Evolutionary conservation across 1,140 invertebrate species (phyloP).

Genomic region (Drosophila lacteicornis): DNA sequence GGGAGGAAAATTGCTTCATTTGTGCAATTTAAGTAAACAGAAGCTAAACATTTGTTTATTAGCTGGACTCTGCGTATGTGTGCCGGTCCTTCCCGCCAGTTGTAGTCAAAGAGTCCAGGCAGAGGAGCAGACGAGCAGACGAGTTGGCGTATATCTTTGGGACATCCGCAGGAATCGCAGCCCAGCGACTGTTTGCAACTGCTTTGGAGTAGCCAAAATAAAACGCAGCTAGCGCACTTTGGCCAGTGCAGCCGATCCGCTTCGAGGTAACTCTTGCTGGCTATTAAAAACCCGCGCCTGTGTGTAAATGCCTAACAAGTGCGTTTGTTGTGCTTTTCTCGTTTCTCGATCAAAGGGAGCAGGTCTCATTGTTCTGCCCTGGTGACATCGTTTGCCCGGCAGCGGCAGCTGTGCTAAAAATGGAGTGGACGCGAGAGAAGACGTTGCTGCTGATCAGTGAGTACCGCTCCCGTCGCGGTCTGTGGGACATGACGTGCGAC

Average conservation of each 20-base stretch:
- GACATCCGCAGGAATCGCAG: neutral
- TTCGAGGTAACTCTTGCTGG: conserved; percentile 43
- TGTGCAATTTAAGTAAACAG: neutral
- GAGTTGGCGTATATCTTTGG: neutral
- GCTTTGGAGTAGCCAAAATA: conserved; percentile 56
- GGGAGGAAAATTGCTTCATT: neutral
- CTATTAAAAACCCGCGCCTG: conserved; percentile 45
- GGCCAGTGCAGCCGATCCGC: conserved; percentile 9
- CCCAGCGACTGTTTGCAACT: conserved; percentile 21
- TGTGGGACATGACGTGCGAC: conserved; percentile 84
- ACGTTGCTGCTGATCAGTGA: conserved; percentile 77
- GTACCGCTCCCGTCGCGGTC: conserved; percentile 75
- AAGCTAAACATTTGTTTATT: neutral
- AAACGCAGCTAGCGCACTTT: conserved; percentile 19
- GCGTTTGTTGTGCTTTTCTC: conserved; percentile 16
- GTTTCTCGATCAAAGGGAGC: conserved; percentile 45
- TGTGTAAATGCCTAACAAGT: conserved; percentile 22
- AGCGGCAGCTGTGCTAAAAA: conserved; percentile 70
- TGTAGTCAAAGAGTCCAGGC: neutral
- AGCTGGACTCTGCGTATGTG: neutral
- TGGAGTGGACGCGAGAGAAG: conserved; percentile 84
- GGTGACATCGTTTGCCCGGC: conserved; percentile 52
- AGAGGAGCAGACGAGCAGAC: neutral
- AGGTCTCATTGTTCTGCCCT: conserved; percentile 43
- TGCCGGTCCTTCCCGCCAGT: too few species aligned